These are phyloP conservation scores for Champsocephalus esox DNA, from an alignment of 2,797 vertebrate genomes.

Conservation along the genomic window DNA sequence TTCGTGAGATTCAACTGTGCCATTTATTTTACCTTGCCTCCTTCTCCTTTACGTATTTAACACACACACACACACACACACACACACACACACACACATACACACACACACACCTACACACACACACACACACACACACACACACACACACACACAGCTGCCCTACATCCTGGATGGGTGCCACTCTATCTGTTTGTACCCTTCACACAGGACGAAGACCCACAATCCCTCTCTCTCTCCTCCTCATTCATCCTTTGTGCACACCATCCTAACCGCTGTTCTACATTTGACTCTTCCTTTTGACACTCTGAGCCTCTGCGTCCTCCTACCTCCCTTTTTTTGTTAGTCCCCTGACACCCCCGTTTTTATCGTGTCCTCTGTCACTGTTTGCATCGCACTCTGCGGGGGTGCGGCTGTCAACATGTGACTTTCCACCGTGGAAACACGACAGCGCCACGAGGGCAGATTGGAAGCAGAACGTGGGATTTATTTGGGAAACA, in stretches of 20 bases:
- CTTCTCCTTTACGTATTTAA: constrained; percentile 54
- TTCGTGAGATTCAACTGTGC: constrained; percentile 77
- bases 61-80: constrained; percentile 1
- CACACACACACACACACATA: not conserved
- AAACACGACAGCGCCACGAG: not conserved
- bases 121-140: constrained; percentile 18
- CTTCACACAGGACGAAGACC: constrained; percentile 38
- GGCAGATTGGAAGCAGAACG: constrained; percentile 28
- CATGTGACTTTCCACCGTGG: constrained; percentile 45
- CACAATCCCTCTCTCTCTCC: constrained; percentile 58
- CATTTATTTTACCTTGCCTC: constrained; percentile 69
- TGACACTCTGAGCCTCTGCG: constrained; percentile 69
- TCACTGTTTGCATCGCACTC: constrained; percentile 75
- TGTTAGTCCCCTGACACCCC: constrained; percentile 61
- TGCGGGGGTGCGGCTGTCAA: constrained; percentile 58
- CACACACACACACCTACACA: constrained; percentile 24
- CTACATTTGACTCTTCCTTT: constrained; percentile 78
- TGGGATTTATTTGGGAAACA: constrained; percentile 11
- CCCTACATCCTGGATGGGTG: constrained; percentile 63
- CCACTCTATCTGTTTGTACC: constrained; percentile 53
- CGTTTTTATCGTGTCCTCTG: constrained; percentile 78
- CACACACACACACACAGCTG: constrained; percentile 34
- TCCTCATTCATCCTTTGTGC: constrained; percentile 72
- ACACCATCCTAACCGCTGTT: constrained; percentile 70
- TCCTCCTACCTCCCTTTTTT: constrained; percentile 66